Evolutionary conservation across 2,797 vertebrate genomes (phyloP).

Genomic region (Acropternis orthonyx): DNA sequence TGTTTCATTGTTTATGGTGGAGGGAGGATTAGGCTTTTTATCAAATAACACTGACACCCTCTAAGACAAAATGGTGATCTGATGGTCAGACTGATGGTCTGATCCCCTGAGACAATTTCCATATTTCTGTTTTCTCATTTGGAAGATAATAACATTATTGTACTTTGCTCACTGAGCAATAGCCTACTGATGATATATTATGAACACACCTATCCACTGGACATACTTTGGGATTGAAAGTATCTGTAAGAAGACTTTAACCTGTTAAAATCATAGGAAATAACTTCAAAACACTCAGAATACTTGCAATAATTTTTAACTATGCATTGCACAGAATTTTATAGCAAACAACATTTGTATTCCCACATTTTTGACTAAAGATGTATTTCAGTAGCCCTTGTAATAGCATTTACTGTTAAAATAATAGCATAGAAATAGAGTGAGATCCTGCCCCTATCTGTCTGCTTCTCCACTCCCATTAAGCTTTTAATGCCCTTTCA

Average conservation of each 20-base stretch:
- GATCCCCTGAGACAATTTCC: background rate
- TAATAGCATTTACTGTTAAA: background rate
- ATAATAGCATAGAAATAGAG: background rate
- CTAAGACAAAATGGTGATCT: background rate
- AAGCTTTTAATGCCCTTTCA: background rate
- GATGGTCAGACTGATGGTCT: background rate
- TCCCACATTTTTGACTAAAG: background rate
- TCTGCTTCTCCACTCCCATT: background rate
- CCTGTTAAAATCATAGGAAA: background rate
- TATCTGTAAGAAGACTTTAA: background rate
- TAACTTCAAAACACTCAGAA: background rate
- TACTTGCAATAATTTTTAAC: background rate
- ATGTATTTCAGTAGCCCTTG: background rate
- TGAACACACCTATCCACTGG: background rate
- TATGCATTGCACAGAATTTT: background rate
- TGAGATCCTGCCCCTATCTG: background rate
- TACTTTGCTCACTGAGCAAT: background rate
- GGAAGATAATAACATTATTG: background rate
- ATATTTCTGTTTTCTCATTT: constrained; percentile 4
- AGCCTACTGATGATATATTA: background rate
- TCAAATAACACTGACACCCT: background rate
- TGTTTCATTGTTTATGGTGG: background rate
- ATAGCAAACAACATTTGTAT: background rate
- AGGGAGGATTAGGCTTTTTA: background rate
- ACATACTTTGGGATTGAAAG: background rate